Base-by-base conservation (phyloP, 53 echinoderm and acorn worm species). In the Antedon mediterranea region DNA sequence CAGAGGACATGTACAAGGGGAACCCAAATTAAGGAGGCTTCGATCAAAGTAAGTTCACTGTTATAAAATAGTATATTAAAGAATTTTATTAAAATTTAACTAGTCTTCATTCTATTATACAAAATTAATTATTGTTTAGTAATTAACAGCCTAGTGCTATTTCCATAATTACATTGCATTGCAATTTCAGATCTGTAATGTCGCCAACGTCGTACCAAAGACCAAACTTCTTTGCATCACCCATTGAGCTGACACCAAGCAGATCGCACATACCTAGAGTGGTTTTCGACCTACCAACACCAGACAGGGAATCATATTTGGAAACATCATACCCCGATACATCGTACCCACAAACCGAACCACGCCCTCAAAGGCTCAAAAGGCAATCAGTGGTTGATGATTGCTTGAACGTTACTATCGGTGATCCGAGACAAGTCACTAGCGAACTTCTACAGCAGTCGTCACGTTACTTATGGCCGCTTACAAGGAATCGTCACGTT, bases 341-440 rank as follows among this genome's bases (percentile, higher is more conserved):
- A 13, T 41, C 41, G 13, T 41, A 15, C 20, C 57, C 57, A 23
- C 57, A 57, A 57, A 57, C 57, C 3, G 57, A 57, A 57, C 57
- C 57, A 8, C 57, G 57, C 23, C 57, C 57, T 57, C 57, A 8
- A 57, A 13, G 57, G 15, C 57, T 23, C 23, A 18, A 11, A 18
- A 13, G 57, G 14, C 57, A 57, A 2, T 57, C 57, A 57, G 23
- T 23, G 23, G 57, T 23, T 23, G 57, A 57, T 57, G 57, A 57
- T 57, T 57, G 57, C 74, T 73, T 94, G 75, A 94, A 94, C 73
- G 78, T 81, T 8, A 91, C 94, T 34, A 79, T 91, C 14, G 79
- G 85, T 31, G 94, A 94, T 34, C 94, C 94, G 0, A 86, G 85
- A 28, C 75, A 88, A 27, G 84, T 89, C 14, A 83, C 78, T 27